Percentiles rank a stretch among this genome's conserved stretches.
phyloP scores from a whole-genome alignment of 2,888 invertebrate species.

The Pterostichus niger region DNA sequence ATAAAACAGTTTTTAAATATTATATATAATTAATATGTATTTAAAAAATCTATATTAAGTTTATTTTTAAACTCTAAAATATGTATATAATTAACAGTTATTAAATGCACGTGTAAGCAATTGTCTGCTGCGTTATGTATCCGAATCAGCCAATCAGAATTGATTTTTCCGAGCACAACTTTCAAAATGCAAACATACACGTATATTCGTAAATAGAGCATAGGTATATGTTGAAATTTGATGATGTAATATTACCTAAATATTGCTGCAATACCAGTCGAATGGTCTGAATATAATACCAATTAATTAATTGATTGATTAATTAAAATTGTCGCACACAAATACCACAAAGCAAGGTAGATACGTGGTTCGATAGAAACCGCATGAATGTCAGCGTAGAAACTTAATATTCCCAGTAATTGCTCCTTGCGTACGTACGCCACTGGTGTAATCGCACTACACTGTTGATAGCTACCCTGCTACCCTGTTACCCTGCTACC shows the following conservation, averaged over 20 bases:
- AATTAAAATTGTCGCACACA: slow-evolving; percentile 29
- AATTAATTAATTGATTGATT: slow-evolving; percentile 37
- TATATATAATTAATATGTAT: too few species aligned
- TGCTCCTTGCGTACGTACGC: background rate
- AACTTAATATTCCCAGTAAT: background rate
- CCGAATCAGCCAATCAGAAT: slow-evolving; percentile 3
- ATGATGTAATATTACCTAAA: too few species aligned
- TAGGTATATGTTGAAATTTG: too few species aligned
- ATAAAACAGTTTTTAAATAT: too few species aligned
- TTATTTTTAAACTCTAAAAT: too few species aligned
- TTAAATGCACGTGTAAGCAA: slow-evolving; percentile 13
- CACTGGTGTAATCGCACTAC: background rate
- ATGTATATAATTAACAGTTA: slow-evolving; percentile 24
- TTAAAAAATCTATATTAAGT: too few species aligned
- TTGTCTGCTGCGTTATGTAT: background rate
- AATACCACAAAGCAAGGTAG: background rate
- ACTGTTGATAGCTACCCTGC: slow-evolving; percentile 3
- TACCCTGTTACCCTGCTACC: background rate
- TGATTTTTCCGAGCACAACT: slow-evolving; percentile 4
- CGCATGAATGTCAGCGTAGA: slow-evolving; percentile 1
- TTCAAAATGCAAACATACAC: slow-evolving; percentile 31
- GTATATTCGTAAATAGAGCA: too few species aligned
- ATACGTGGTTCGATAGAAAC: background rate
- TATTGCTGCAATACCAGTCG: background rate
- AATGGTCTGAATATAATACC: slow-evolving; percentile 11